Evolutionary conservation across 1,140 invertebrate genomes (phyloP).

Genomic region (Pemphigus obesinymphae): DNA sequence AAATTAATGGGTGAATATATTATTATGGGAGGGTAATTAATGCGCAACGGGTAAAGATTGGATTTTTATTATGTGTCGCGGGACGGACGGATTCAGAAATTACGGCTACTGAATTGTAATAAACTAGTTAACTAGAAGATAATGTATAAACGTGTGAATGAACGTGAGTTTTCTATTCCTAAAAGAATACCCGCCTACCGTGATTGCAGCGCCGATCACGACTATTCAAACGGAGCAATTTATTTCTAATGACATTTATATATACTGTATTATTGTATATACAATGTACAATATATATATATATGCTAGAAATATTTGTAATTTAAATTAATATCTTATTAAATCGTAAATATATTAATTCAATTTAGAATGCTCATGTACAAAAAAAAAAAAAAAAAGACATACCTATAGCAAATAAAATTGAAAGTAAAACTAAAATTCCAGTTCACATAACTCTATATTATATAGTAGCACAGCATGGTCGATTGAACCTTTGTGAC

Average conservation of each 20-base stretch:
- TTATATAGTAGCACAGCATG: not conserved
- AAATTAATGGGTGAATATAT: conserved; percentile 40
- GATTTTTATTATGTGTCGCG: conserved; percentile 36
- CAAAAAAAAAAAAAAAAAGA: too few relatives aligned
- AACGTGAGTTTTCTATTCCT: not conserved
- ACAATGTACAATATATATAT: too few relatives aligned
- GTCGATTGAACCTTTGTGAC: conserved; percentile 26
- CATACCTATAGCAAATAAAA: not conserved
- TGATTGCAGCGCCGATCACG: not conserved
- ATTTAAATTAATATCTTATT: not conserved
- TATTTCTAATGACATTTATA: not conserved
- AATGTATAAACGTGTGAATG: conserved; percentile 25
- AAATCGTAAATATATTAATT: too few relatives aligned
- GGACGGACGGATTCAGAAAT: conserved; percentile 10
- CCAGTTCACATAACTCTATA: conserved; percentile 4
- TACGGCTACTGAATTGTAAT: conserved; percentile 27
- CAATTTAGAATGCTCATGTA: too few relatives aligned
- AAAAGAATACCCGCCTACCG: not conserved
- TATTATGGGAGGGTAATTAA: conserved; percentile 34
- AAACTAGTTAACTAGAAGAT: conserved; percentile 27
- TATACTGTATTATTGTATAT: not conserved
- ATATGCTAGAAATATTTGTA: not conserved
- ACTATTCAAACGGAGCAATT: not conserved
- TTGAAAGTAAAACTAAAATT: conserved; percentile 11
- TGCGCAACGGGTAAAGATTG: conserved; percentile 13